Percentiles rank a stretch among this genome's conserved stretches.
These are phyloP conservation scores for Aquatica leii DNA, from an alignment of 2,888 invertebrate species.

Conservation along the genomic window DNA sequence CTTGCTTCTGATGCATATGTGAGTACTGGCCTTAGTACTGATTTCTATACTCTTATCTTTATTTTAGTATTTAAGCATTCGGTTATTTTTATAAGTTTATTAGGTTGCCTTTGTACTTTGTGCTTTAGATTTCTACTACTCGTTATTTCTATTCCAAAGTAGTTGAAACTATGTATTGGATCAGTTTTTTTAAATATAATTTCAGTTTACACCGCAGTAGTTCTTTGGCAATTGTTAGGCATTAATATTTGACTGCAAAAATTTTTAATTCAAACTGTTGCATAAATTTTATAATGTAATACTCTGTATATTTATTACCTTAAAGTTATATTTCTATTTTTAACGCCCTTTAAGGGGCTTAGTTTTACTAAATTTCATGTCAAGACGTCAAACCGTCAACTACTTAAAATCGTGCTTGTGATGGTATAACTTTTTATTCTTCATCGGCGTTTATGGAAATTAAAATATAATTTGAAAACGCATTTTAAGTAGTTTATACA, in stretches of 20 bases:
- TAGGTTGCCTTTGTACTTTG: constrained; percentile 4
- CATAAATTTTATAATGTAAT: too few species aligned
- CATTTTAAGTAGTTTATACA: too few species aligned
- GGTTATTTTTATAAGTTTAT: constrained; percentile 3
- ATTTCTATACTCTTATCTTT: background rate
- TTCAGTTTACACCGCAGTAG: constrained; percentile 10
- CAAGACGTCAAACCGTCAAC: too few species aligned
- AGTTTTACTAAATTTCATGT: too few species aligned
- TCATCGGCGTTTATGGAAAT: too few species aligned
- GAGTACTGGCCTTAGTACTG: constrained; percentile 1
- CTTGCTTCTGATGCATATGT: constrained; percentile 2
- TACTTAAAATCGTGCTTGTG: too few species aligned
- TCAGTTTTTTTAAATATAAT: background rate
- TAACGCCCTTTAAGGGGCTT: too few species aligned
- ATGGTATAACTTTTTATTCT: too few species aligned
- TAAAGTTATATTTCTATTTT: too few species aligned
- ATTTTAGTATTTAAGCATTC: background rate
- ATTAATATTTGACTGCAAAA: background rate
- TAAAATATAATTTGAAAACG: too few species aligned
- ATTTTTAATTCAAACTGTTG: background rate
- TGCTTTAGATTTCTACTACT: background rate
- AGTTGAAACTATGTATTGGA: background rate
- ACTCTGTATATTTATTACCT: too few species aligned
- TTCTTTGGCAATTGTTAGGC: background rate
- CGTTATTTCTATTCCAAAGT: too few species aligned